Percentiles rank a stretch among this genome's conserved stretches.
Conservation (phyloP, 2,113 vertebrate genomes). For the Pomatostomus ruficeps region DNA sequence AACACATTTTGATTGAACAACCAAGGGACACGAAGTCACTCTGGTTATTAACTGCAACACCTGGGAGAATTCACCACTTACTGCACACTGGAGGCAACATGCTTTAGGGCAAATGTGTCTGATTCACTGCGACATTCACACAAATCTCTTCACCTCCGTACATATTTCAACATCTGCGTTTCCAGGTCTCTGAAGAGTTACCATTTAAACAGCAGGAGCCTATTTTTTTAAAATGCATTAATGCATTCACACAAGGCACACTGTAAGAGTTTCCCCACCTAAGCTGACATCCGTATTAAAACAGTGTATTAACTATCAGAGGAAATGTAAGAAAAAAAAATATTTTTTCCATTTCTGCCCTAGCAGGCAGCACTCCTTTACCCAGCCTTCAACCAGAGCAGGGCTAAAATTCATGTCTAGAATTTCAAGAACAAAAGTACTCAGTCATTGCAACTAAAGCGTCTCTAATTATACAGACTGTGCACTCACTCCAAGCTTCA, state of each 20-base stretch:
- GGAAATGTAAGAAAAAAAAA: neutral
- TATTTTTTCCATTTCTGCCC: neutral
- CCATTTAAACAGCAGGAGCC: neutral
- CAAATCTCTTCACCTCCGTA: neutral
- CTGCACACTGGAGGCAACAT: neutral
- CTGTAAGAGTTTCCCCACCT: neutral
- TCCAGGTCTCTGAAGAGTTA: neutral
- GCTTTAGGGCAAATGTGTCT: neutral
- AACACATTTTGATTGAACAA: neutral
- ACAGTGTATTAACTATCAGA: neutral
- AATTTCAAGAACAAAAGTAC: neutral
- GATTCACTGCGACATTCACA: rapidly evolving
- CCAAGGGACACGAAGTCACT: neutral
- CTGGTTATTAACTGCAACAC: neutral
- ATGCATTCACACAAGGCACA: neutral
- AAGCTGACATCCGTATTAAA: neutral
- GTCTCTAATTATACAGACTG: neutral
- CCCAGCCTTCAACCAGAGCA: neutral
- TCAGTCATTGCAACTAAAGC: neutral
- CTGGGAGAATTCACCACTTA: neutral
- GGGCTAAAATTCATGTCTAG: neutral
- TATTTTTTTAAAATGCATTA: neutral
- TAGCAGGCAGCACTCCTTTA: neutral
- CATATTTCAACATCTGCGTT: neutral
- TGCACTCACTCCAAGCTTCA: neutral